Evolutionary conservation across 2,888 invertebrate species (phyloP).

Genomic region (Galeruca laticollis): DNA sequence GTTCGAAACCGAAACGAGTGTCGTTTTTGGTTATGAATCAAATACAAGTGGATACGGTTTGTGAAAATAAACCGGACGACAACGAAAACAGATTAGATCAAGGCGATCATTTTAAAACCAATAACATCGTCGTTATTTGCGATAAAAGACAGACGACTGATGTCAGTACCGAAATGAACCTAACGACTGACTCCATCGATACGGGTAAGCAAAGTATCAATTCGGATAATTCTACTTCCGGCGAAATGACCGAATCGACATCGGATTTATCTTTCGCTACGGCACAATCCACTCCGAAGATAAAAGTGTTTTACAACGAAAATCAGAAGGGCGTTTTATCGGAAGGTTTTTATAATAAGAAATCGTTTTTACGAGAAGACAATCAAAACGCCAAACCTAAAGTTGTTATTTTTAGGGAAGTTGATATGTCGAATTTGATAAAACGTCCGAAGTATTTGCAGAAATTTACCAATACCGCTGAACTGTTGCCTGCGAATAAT

Average conservation of each 20-base stretch:
- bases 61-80: not conserved
- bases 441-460: slow-evolving; percentile 43
- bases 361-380: slow-evolving; percentile 16
- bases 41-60: no score
- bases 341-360: slow-evolving; percentile 22
- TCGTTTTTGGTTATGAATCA: slow-evolving; percentile 48
- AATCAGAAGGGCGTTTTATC: slow-evolving; percentile 17
- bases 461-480: slow-evolving; percentile 36
- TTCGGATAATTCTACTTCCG: not conserved
- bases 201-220: not conserved
- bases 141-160: not conserved
- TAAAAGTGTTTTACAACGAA: slow-evolving; percentile 35
- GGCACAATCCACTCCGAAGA: slow-evolving; percentile 14
- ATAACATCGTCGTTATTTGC: slow-evolving; percentile 7
- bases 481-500: not conserved
- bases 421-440: slow-evolving; percentile 33
- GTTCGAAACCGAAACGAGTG: slow-evolving; percentile 45
- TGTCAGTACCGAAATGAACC: not conserved
- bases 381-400: slow-evolving; percentile 17
- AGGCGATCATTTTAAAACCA: not conserved
- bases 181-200: not conserved
- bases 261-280: slow-evolving; percentile 2
- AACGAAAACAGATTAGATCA: not conserved
- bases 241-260: not conserved
- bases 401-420: slow-evolving; percentile 42